phyloP scores from a whole-genome alignment of 2,113 vertebrate species.

The Psittacula cyanocephala region DNA sequence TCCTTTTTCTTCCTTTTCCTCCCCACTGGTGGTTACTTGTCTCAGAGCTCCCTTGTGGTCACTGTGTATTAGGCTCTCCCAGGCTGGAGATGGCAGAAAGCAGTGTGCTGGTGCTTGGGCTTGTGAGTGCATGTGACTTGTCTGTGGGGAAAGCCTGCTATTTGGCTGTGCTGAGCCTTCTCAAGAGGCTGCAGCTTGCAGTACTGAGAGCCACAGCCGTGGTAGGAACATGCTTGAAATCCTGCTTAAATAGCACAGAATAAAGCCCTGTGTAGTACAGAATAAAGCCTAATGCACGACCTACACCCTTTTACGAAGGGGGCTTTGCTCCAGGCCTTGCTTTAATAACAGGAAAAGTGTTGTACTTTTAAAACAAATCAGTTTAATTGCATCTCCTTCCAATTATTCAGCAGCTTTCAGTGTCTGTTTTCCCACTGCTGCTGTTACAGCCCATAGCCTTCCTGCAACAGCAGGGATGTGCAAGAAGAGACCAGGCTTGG shows the following conservation, averaged over 20 bases:
- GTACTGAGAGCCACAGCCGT: background rate
- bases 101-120: background rate
- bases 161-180: accelerated
- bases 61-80: background rate
- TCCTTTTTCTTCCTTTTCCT: conserved; percentile 1
- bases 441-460: background rate
- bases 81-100: background rate
- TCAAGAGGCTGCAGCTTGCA: background rate
- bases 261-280: background rate
- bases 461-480: background rate
- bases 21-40: background rate
- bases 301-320: background rate
- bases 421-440: background rate
- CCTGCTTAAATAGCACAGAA: background rate
- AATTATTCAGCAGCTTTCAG: background rate
- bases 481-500: background rate
- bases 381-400: background rate
- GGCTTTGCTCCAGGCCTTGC: background rate
- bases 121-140: background rate
- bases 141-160: background rate
- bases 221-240: background rate
- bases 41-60: background rate
- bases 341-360: background rate
- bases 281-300: background rate
- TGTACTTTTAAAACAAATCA: background rate